Conservation (phyloP, 2,113 vertebrate species). For the Bujurquina vittata region DNA sequence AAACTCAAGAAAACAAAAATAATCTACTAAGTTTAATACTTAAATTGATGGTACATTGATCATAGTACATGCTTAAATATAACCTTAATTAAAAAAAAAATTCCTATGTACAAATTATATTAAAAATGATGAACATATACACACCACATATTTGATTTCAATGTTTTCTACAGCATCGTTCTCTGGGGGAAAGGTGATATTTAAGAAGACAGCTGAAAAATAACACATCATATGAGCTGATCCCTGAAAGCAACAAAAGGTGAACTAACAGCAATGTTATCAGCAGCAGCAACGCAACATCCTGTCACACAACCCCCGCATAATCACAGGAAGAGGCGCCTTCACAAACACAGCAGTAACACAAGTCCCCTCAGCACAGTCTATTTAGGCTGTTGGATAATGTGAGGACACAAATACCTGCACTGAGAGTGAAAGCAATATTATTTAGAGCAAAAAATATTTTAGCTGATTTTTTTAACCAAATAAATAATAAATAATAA, state of each 20-base stretch:
- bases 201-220: neutral
- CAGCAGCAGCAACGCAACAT: slow-evolving; percentile 26
- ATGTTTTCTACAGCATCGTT: neutral
- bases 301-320: slow-evolving; percentile 34
- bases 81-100: too few species aligned
- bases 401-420: neutral
- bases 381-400: neutral
- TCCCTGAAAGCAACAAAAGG: neutral
- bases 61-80: too few species aligned
- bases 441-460: neutral
- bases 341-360: slow-evolving; percentile 23
- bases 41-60: neutral
- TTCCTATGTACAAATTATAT: neutral
- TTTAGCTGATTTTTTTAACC: neutral
- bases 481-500: too few species aligned
- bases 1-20: neutral
- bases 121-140: neutral
- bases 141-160: neutral
- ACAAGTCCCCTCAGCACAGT: neutral
- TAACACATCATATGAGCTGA: neutral
- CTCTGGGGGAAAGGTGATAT: neutral
- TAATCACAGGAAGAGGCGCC: slow-evolving; percentile 33
- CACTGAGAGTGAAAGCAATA: neutral
- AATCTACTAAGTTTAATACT: neutral
- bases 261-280: neutral